Base-by-base conservation (phyloP, 1,140 invertebrate genomes). In the Procambarus virginalis region DNA sequence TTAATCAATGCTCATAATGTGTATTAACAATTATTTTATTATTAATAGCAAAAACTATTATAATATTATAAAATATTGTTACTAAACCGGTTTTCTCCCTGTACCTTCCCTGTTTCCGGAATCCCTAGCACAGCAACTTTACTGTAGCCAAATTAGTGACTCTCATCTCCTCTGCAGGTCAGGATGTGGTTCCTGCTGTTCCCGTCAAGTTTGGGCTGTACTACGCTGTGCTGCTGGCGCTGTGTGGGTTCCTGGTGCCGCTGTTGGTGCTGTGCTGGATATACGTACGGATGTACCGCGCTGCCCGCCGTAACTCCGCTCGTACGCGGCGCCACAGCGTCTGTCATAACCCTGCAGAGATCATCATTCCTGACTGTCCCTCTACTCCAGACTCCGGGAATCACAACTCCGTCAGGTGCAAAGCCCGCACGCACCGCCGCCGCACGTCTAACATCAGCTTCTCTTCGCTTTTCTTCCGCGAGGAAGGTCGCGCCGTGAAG, bases 401-500 rank as follows among this genome's bases (percentile, higher is more conserved):
- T 85, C 49, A 93, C 87, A 91, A 92, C 91, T 88, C 92, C 76
- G 89, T 93, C 84, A 91, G 92, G 84, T 73, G 92, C 89, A 79
- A 93, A 60, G 86, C 82, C 4, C 64, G 89, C 20, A 75, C 91
- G n/a, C 81, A 91, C 3, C 91, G 93, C 8, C 86, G 93, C 46
- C 92, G 93, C 34, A 92, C 92, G 60, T 94, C 93, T 48, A 94
- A 93, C 82, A 94, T 93, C 82, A 94, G 93, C 82, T 93, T 93
- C 64, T 94, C 94, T 0, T 94, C 94, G 5, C 91, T 94, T 3
- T 93, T 94, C 60, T 94, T 95, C 91, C 93, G 94, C 1, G 95
- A 95, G 91, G 95, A 95, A 91, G 95, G 95, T 91, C 94, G 95
- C 81, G 94, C 95, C 0, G 95, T 95, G 45, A 94, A 95, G 89